Evolutionary conservation across 2,113 vertebrate genomes (phyloP).

Genomic region (Apistogramma diplotaenia): DNA sequence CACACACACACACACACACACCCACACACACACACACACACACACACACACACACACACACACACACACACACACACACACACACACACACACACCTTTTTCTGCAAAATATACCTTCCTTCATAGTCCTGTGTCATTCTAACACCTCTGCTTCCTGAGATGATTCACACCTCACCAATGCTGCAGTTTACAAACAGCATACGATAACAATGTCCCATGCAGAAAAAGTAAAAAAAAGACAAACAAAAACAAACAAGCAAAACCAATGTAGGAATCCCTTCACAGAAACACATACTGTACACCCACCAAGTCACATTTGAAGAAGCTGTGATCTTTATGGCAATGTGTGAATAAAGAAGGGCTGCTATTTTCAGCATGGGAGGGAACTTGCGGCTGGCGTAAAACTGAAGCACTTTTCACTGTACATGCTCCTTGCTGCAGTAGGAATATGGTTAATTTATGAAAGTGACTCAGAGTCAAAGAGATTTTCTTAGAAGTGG

Average conservation of each 20-base stretch:
- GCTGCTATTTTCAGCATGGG: constrained; percentile 49
- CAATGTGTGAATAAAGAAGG: constrained; percentile 2
- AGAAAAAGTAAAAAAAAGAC: neutral
- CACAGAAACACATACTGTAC: neutral
- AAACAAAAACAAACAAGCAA: no score
- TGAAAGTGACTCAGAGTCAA: constrained; percentile 35
- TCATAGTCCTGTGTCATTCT: neutral
- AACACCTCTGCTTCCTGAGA: neutral
- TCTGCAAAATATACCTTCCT: neutral
- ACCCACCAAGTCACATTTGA: neutral
- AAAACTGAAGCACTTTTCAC: constrained; percentile 29
- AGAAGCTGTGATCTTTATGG: neutral
- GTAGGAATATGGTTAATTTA: constrained; percentile 55
- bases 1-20: neutral
- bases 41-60: neutral
- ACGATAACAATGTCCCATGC: neutral
- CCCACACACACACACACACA: neutral
- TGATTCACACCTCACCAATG: neutral
- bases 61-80: neutral
- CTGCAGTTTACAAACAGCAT: neutral
- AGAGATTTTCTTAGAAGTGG: neutral
- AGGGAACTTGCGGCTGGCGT: constrained; percentile 4
- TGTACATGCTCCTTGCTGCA: constrained; percentile 33
- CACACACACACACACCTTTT: neutral
- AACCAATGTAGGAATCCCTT: neutral